These are phyloP conservation scores for Rhynchonycteris naso DNA, from an alignment of 2,797 vertebrate genomes.

Conservation along the genomic window DNA sequence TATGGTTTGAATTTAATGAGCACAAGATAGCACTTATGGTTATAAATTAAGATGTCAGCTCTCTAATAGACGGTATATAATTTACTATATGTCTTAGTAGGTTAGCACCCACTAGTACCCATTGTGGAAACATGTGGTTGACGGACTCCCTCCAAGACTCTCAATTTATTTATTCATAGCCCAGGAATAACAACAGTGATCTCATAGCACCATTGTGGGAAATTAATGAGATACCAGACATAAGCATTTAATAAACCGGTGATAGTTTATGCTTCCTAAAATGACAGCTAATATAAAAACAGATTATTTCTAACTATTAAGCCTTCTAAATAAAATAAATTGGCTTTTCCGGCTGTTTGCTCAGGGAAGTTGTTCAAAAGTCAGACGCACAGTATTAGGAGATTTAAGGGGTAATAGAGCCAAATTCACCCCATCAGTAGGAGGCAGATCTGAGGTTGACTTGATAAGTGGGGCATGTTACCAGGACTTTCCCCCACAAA, in stretches of 20 bases:
- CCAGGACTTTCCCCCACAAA: not conserved
- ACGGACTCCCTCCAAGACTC: not conserved
- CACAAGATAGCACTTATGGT: not conserved
- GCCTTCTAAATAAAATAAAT: slow-evolving; percentile 1
- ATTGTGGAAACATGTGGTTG: not conserved
- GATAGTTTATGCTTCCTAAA: slow-evolving; percentile 46
- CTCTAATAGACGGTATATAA: not conserved
- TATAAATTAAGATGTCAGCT: not conserved
- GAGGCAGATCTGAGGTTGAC: not conserved
- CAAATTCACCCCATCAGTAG: not conserved
- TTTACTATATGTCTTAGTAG: not conserved
- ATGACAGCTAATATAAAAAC: slow-evolving; percentile 36
- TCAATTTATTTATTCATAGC: not conserved
- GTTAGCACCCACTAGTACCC: not conserved
- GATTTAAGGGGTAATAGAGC: not conserved
- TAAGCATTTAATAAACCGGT: slow-evolving; percentile 17
- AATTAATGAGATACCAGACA: not conserved
- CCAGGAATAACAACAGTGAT: not conserved
- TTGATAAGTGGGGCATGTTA: not conserved
- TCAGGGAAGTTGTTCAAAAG: not conserved
- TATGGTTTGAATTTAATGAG: not conserved
- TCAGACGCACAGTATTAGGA: not conserved
- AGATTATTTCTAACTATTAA: slow-evolving; percentile 47
- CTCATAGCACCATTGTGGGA: slow-evolving; percentile 17
- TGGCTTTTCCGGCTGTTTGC: not conserved